phyloP scores from a whole-genome alignment of 30 jellyfish, hydroid and myxozoan species.

The Aurelia aurita region DNA sequence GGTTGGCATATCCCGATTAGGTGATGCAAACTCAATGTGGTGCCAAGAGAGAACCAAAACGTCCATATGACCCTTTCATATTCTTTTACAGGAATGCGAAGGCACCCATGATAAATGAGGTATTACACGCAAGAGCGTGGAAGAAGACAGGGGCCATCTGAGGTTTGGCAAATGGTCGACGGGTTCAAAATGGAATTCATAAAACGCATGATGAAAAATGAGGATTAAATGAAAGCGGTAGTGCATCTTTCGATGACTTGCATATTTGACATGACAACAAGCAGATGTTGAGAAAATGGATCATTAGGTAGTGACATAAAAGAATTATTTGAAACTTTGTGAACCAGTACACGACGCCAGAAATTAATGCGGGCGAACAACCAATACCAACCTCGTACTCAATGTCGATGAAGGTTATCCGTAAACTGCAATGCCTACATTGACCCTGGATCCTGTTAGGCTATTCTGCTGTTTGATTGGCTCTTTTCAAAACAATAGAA shows the following conservation, averaged over 20 bases:
- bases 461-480: no score
- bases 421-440: no score
- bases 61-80: no score
- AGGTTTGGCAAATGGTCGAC: constrained; percentile 15
- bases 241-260: constrained; percentile 3
- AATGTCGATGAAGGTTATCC: no score
- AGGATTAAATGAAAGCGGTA: constrained; percentile 45
- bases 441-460: no score
- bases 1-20: no score
- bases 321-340: neutral
- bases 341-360: no score
- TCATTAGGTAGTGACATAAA: constrained; percentile 13
- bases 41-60: no score
- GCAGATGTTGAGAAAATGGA: constrained; percentile 34
- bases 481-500: no score
- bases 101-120: constrained; percentile 42
- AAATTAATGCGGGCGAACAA: no score
- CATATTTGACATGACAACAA: constrained; percentile 4
- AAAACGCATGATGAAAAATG: constrained; percentile 26
- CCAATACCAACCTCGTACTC: no score
- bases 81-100: neutral
- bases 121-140: constrained; percentile 35
- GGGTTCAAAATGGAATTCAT: constrained; percentile 17
- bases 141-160: neutral
- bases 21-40: no score